These are phyloP conservation scores for Trematocara variabile DNA, from an alignment of 2,113 vertebrate genomes.

Conservation along the genomic window DNA sequence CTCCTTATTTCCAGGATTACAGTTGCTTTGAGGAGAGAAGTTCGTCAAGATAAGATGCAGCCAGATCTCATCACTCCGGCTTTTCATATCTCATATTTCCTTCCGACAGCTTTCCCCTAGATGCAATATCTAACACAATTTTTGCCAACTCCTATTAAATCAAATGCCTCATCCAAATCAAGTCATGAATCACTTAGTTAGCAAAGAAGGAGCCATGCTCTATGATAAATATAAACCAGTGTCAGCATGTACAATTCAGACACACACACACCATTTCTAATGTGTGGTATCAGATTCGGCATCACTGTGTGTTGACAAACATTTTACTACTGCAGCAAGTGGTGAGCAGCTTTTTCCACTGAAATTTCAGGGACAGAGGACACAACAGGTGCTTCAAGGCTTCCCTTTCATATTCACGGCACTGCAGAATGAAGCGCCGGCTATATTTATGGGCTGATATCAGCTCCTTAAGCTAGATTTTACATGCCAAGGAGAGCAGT, in stretches of 20 bases:
- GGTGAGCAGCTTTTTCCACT: constrained; percentile 46
- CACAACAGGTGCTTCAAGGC: constrained; percentile 61
- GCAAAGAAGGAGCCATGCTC: not conserved
- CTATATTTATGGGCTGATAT: constrained; percentile 76
- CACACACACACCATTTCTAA: constrained; percentile 29
- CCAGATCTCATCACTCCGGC: not conserved
- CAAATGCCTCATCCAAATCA: not conserved
- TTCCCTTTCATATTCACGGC: constrained; percentile 69
- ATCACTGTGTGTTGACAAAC: constrained; percentile 68
- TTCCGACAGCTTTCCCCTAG: not conserved
- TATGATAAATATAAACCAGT: constrained; percentile 29
- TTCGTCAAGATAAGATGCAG: not conserved
- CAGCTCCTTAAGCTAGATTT: constrained; percentile 66
- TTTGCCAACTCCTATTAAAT: not conserved
- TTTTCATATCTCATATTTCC: not conserved
- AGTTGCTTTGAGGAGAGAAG: not conserved
- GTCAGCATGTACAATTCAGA: constrained; percentile 28
- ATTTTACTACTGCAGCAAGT: constrained; percentile 41
- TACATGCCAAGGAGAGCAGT: constrained; percentile 50
- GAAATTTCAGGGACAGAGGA: constrained; percentile 49
- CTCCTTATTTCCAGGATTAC: not conserved
- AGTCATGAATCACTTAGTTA: constrained; percentile 10
- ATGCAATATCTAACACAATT: not conserved
- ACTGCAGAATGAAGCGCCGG: constrained; percentile 65
- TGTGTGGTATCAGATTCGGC: constrained; percentile 38